Evolutionary conservation across 1,140 invertebrate genomes (phyloP).

Genomic region (Himalopsyche phryganea): DNA sequence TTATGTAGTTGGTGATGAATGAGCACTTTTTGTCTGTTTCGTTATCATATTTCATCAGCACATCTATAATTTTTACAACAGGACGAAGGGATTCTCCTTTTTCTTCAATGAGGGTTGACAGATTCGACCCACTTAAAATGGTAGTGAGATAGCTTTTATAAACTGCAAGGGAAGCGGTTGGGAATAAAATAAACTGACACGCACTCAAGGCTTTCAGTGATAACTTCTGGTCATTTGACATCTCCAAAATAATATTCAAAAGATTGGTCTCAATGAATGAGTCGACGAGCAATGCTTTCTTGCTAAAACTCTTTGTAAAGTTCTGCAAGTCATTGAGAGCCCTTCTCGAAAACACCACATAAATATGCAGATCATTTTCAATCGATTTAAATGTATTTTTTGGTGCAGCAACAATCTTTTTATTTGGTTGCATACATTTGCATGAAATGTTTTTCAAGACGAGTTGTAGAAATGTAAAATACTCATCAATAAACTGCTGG

Average conservation of each 20-base stretch:
- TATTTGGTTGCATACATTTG: background rate
- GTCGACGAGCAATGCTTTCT: slow-evolving; percentile 15
- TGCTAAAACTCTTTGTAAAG: slow-evolving; percentile 22
- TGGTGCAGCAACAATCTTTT: background rate
- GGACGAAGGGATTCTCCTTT: slow-evolving; percentile 20
- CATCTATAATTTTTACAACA: slow-evolving; percentile 23
- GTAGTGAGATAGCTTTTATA: slow-evolving; percentile 16
- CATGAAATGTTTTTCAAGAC: slow-evolving; percentile 11
- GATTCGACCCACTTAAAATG: slow-evolving; percentile 11
- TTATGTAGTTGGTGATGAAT: slow-evolving; percentile 16
- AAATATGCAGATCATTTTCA: background rate
- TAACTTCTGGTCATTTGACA: slow-evolving; percentile 4
- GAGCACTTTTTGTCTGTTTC: background rate
- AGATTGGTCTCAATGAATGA: slow-evolving; percentile 17
- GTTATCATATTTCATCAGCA: slow-evolving; percentile 17
- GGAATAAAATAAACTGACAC: slow-evolving; percentile 24
- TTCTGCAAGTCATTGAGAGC: slow-evolving; percentile 6
- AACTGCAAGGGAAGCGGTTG: background rate
- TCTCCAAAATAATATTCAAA: slow-evolving; percentile 20
- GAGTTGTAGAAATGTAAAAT: slow-evolving; percentile 13
- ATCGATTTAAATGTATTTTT: background rate
- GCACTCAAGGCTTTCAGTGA: slow-evolving; percentile 17
- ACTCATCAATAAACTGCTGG: slow-evolving; percentile 17
- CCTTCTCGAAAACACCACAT: slow-evolving; percentile 12
- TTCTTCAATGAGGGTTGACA: slow-evolving; percentile 21